Percentiles rank a stretch among this genome's conserved stretches.
Evolutionary conservation across 1,140 invertebrate species (phyloP).

Genomic region (Apocrypta bakeri): DNA sequence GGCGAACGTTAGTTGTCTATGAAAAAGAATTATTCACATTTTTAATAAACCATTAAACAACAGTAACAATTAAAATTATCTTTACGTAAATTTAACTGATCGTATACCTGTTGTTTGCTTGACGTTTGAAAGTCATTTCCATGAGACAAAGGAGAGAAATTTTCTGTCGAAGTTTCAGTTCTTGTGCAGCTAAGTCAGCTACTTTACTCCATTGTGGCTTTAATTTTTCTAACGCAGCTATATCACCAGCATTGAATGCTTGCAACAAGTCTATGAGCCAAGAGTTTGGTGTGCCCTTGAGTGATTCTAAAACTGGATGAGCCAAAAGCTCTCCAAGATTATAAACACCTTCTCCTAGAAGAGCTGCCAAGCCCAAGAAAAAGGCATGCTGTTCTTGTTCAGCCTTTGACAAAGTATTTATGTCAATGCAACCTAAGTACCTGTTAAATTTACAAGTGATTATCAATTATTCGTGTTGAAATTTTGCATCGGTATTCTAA

Average conservation of each 20-base stretch:
- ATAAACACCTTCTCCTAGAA: conserved; percentile 96
- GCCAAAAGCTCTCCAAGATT: conserved; percentile 98
- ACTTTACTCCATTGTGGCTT: conserved; percentile 88
- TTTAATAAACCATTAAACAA: no score
- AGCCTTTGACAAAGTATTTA: conserved; percentile 79
- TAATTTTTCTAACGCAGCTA: conserved; percentile 89
- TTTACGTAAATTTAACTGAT: background rate
- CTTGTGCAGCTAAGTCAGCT: conserved; percentile 90
- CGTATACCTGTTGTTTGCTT: conserved; percentile 78
- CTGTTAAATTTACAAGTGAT: conserved; percentile 57
- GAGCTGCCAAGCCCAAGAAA: conserved; percentile 93
- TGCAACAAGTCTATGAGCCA: conserved; percentile 94
- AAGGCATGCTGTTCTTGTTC: conserved; percentile 91
- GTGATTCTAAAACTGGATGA: conserved; percentile 92
- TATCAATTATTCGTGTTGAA: conserved; percentile 16
- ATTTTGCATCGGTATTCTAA: conserved; percentile 13
- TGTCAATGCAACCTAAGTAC: conserved; percentile 94
- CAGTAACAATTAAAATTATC: conserved; percentile 22
- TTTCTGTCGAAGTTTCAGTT: conserved; percentile 91
- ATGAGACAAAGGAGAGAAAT: conserved; percentile 96
- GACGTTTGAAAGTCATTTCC: conserved; percentile 91
- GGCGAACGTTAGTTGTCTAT: conserved; percentile 88
- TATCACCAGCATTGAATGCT: conserved; percentile 95
- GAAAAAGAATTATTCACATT: conserved; percentile 56
- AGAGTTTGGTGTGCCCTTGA: conserved; percentile 87